Conservation (phyloP, 2,113 vertebrate genomes). For the Mesembrinibis cayennensis region DNA sequence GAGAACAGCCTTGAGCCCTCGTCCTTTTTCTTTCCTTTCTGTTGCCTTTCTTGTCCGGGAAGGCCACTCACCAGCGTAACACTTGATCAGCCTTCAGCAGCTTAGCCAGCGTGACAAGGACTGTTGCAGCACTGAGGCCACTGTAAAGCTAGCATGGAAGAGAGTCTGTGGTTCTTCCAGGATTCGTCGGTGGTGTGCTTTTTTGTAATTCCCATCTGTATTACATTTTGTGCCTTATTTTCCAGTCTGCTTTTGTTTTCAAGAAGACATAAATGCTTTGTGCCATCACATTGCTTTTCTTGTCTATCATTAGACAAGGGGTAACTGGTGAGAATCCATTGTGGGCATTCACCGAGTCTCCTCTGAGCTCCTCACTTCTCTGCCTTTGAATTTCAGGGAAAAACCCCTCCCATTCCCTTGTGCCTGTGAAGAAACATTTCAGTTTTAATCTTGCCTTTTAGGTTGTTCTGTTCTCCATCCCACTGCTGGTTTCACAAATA, state of each 20-base stretch:
- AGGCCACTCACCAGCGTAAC: neutral
- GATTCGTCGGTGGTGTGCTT: neutral
- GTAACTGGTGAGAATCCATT: neutral
- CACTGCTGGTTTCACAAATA: neutral
- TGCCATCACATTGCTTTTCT: neutral
- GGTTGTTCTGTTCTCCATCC: neutral
- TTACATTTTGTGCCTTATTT: slow-evolving; percentile 25
- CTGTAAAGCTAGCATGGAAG: neutral
- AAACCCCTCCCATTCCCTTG: neutral
- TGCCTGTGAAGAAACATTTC: neutral
- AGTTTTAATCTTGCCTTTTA: neutral
- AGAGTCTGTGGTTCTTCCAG: neutral
- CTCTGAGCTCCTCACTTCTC: neutral
- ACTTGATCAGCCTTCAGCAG: neutral
- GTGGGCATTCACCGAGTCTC: neutral
- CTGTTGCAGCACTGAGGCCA: neutral
- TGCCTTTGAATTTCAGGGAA: neutral
- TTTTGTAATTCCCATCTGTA: neutral
- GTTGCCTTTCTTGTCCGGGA: neutral
- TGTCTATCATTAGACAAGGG: neutral
- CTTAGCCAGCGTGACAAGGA: neutral
- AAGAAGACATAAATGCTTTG: neutral
- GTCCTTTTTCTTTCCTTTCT: neutral
- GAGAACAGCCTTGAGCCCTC: neutral
- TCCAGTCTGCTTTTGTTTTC: neutral